A percentile compares a stretch with the other conserved stretches of the same genome.
phyloP scores from a whole-genome alignment of 2,113 vertebrate genomes.

The Prinia subflava region DNA sequence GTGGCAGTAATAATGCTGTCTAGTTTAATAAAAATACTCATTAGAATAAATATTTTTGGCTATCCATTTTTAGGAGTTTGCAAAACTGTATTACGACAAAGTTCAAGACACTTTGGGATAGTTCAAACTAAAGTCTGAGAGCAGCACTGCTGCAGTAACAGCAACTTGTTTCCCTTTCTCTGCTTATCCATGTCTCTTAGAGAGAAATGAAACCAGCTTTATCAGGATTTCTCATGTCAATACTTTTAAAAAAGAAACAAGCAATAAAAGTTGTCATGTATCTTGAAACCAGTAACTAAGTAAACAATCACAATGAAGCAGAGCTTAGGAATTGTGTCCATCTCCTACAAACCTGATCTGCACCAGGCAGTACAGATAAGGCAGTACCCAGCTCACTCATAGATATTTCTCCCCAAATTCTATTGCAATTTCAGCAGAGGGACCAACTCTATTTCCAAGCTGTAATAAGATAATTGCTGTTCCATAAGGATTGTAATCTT shows the following conservation, averaged over 20 bases:
- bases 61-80: not conserved
- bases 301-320: not conserved
- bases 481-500: not conserved
- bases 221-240: not conserved
- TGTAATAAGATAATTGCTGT: not conserved
- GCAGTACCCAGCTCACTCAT: not conserved
- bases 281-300: not conserved
- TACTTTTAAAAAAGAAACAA: not conserved
- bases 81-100: not conserved
- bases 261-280: not conserved
- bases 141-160: not conserved
- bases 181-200: not conserved
- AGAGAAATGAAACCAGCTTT: not conserved
- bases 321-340: not conserved
- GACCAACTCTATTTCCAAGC: not conserved
- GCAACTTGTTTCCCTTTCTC: not conserved
- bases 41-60: slow-evolving; percentile 54
- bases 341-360: not conserved
- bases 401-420: not conserved
- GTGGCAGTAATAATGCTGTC: slow-evolving; percentile 52
- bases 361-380: not conserved
- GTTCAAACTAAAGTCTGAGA: not conserved
- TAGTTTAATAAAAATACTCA: slow-evolving; percentile 51
- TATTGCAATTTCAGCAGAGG: not conserved
- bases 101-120: not conserved